phyloP scores from a whole-genome alignment of 2,797 vertebrate species.

The Pangasius mekongensis region DNA sequence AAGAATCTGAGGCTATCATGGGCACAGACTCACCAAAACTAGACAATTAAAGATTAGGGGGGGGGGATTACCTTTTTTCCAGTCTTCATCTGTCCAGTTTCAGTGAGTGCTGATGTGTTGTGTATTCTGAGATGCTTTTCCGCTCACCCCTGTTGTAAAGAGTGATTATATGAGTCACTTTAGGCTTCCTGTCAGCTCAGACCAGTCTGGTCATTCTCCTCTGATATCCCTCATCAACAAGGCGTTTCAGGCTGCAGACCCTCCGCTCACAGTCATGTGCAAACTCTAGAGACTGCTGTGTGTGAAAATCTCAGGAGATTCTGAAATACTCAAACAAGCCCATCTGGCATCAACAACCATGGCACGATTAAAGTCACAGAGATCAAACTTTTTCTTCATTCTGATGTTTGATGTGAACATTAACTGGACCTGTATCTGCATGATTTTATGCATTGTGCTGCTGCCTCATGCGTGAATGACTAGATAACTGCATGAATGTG shows the following conservation, averaged over 20 bases:
- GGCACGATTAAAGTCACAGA: neutral
- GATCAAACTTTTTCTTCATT: neutral
- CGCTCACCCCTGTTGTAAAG: neutral
- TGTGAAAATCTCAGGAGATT: neutral
- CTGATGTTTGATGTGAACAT: neutral
- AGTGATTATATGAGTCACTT: neutral
- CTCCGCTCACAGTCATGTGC: neutral
- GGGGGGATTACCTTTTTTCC: neutral
- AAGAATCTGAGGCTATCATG: neutral
- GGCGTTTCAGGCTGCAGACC: neutral
- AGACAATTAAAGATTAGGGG: neutral
- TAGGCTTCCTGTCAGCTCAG: neutral
- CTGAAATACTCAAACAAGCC: neutral
- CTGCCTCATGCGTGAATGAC: too few species aligned
- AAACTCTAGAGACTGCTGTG: neutral
- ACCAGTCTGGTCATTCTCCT: neutral
- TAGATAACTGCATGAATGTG: neutral
- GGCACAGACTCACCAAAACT: neutral
- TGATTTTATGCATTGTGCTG: neutral
- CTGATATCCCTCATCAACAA: neutral
- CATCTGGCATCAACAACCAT: neutral
- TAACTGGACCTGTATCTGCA: neutral
- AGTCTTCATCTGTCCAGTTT: neutral
- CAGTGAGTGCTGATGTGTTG: neutral
- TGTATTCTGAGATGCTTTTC: neutral